Evolutionary conservation across 1,140 invertebrate species (phyloP), one percentile per base, ranked within the genome.

Genomic region (Drosophila nigromelanica): DNA sequence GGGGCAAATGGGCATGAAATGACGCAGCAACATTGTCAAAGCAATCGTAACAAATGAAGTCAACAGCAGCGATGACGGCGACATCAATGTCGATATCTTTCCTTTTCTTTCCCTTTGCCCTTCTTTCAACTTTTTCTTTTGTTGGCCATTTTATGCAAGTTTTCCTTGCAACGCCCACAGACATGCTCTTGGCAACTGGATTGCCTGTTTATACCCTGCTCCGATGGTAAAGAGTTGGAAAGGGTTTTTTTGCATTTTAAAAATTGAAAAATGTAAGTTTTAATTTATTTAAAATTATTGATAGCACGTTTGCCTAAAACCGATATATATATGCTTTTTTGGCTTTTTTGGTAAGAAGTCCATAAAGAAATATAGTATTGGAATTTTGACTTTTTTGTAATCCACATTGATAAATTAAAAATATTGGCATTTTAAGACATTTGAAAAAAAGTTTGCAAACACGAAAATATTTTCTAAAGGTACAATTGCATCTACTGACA

Each of bases 41-140:
- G 82, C 83, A 86, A 86, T 87, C 75, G 82, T 82, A 82, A 86
- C 78, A 87, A 86, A 87, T 87, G 82, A 86, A 86, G 82, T 89
- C 83, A 82, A 80, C 78, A 73, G 35, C 59, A 55, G 12, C 7
- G 24, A 12, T 15, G 37, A 47, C 21, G 3, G 3, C 33, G 30
- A 37, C 40, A 39, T 51, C 62, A 42, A 35, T 61, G 47, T 66
- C 21, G 54, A 42, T 58, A 37, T 59, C 52, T 45, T 15, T 56
- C 50, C 62, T 35, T 4, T 15, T 11, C 11, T 48, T 35, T 62
- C 6, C 14, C 6, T 40, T 58, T 30, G 24, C 12, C 33, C 18
- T 21, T 15, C 30, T 4, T 15, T 30, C 10, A 14, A 15, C 24
- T 54, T 45, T 24, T 15, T 43, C 35, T 58, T 43, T 50, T 67